Evolutionary conservation across 2,888 invertebrate species (phyloP), one percentile per base, ranked within the genome.

Genomic region (Plagiodera versicolora): DNA sequence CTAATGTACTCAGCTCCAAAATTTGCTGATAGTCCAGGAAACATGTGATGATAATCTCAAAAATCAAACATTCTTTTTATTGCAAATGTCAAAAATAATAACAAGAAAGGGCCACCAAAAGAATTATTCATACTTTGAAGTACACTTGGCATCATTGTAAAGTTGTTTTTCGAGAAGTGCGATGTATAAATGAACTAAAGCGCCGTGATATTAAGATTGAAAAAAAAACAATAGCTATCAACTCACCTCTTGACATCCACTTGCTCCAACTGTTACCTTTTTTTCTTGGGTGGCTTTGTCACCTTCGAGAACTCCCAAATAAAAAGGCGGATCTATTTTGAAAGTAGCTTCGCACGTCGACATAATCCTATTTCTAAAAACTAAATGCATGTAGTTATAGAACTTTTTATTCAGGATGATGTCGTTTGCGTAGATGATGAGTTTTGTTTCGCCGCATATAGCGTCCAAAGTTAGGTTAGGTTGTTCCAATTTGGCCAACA

Each of bases 401-500:
- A 50, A 60, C 24, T 62, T 50, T 5, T 58, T 51, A 28, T 65
- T 58, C 2, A 71, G 51, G 5, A 69, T 54, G 3, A 74, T 54
- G 16, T 75, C 73, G 47, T 71, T 75, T 9, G 70, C 74, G 46
- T 68, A 70, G 14, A 70, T 32, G 35, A 61, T 30, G 4, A 71
- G 60, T 32, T 46, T 63, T 1, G 66, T 56, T n/a, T 70, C 67
- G 8, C 67, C 70, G 19, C 58, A 39, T 8, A 64, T 16, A 1
- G 63, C 35, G 11, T 68, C 66, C 14, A 72, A 48, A 45, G 66
- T 54, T 18, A 74, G 55, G 20, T 57, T 28, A 1, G 73, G 71
- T 17, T 53, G 39, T 56, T 71, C 72, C 18, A 75, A 32, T 1
- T 63, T 63, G 2, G 65, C 68, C 14, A 61, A 35, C 11, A 69